Conservation (phyloP, 37 sponge, comb jelly and placozoan species). For the Hexactinellida sp. region DNA sequence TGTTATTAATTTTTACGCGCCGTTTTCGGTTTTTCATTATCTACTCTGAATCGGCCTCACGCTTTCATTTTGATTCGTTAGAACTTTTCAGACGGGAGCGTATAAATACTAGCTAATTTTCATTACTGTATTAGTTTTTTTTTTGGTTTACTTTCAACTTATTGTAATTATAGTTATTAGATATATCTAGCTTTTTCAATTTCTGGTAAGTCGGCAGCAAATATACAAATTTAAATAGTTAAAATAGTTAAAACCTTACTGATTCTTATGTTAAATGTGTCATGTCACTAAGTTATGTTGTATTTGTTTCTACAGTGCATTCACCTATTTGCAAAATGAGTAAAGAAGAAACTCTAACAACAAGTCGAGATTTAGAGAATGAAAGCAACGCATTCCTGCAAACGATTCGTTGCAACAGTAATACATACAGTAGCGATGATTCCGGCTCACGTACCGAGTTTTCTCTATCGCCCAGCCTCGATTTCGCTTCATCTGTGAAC, state of each 20-base stretch:
- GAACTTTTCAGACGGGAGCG: neutral
- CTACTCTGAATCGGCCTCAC: neutral
- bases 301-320: neutral
- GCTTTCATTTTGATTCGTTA: neutral
- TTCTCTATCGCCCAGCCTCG: constrained; percentile 7
- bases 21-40: neutral
- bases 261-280: neutral
- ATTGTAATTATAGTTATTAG: too few relatives aligned
- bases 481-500: neutral
- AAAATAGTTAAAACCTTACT: too few relatives aligned
- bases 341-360: constrained; percentile 2
- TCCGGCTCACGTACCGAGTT: neutral
- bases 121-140: neutral
- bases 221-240: too few relatives aligned
- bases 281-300: neutral
- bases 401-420: constrained; percentile 13
- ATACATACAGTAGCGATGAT: constrained; percentile 2
- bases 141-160: neutral
- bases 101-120: constrained; percentile 9
- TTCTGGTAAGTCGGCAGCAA: too few relatives aligned
- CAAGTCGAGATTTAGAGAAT: neutral
- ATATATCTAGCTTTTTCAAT: too few relatives aligned
- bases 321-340: neutral
- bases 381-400: neutral
- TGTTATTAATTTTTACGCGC: neutral